Percentiles rank a stretch among this genome's conserved stretches.
Conservation (phyloP, 2,888 invertebrate genomes). For the Drosophila formosana region DNA sequence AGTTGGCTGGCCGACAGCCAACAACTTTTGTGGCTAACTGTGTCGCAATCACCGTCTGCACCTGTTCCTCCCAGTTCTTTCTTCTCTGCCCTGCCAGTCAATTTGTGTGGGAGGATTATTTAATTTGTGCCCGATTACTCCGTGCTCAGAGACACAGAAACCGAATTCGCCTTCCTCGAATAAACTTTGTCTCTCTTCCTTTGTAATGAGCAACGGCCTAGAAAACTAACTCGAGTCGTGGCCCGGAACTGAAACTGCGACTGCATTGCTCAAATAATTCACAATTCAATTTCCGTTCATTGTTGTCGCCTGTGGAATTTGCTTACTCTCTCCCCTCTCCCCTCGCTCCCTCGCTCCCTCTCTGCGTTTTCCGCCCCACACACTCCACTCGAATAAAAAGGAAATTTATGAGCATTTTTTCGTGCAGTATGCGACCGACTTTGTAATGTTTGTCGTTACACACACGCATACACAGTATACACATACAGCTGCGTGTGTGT, state of each 20-base stretch:
- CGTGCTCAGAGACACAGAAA: constrained; percentile 4
- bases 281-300: constrained; percentile 77
- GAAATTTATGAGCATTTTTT: constrained; percentile 65
- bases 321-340: constrained; percentile 48
- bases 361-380: background rate
- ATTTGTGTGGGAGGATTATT: constrained; percentile 12
- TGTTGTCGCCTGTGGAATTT: constrained; percentile 67
- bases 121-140: constrained; percentile 15
- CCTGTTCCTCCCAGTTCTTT: background rate
- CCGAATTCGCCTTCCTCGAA: background rate
- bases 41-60: constrained; percentile 43
- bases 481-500: constrained; percentile 6
- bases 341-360: background rate
- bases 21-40: constrained; percentile 59
- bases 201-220: constrained; percentile 60
- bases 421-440: constrained; percentile 49
- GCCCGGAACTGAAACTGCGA: constrained; percentile 66
- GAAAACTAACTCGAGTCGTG: constrained; percentile 63
- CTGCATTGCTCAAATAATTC: constrained; percentile 73
- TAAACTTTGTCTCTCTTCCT: constrained; percentile 55
- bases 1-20: constrained; percentile 55
- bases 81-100: background rate
- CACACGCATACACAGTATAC: constrained; percentile 6
- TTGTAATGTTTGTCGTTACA: constrained; percentile 53
- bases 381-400: constrained; percentile 54